Conservation (phyloP, 2,888 invertebrate genomes). For the Fragum sueziense region DNA sequence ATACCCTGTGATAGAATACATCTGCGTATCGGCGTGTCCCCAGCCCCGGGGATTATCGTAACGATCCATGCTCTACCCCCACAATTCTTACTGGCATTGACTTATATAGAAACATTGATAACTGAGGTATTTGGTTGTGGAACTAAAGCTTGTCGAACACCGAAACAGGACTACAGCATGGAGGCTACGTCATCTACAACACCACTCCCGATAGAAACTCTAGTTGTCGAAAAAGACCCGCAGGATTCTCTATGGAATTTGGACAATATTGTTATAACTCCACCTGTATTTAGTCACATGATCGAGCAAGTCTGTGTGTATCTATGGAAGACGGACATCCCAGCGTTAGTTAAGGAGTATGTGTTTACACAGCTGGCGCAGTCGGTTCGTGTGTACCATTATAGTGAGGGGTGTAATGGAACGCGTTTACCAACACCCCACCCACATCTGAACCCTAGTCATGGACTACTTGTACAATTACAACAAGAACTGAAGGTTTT, state of each 20-base stretch:
- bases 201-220: conserved; percentile 21
- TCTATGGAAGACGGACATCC: conserved; percentile 78
- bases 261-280: conserved; percentile 76
- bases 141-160: conserved; percentile 66
- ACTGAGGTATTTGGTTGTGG: conserved; percentile 77
- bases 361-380: conserved; percentile 80
- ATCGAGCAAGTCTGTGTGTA: conserved; percentile 79
- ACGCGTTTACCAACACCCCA: conserved; percentile 63
- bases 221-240: conserved; percentile 49
- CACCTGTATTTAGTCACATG: conserved; percentile 76
- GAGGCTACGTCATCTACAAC: not conserved
- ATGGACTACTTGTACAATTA: conserved; percentile 73
- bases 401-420: conserved; percentile 71
- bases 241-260: conserved; percentile 75
- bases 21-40: conserved; percentile 79
- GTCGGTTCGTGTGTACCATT: conserved; percentile 75
- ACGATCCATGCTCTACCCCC: conserved; percentile 81
- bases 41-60: conserved; percentile 76
- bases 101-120: conserved; percentile 80
- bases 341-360: conserved; percentile 79
- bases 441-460: conserved; percentile 71
- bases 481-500: conserved; percentile 77
- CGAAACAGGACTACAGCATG: conserved; percentile 51
- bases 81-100: conserved; percentile 80
- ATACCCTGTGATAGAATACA: conserved; percentile 79